Evolutionary conservation across 1,140 invertebrate genomes (phyloP).

Genomic region (Drosophila arizonae): DNA sequence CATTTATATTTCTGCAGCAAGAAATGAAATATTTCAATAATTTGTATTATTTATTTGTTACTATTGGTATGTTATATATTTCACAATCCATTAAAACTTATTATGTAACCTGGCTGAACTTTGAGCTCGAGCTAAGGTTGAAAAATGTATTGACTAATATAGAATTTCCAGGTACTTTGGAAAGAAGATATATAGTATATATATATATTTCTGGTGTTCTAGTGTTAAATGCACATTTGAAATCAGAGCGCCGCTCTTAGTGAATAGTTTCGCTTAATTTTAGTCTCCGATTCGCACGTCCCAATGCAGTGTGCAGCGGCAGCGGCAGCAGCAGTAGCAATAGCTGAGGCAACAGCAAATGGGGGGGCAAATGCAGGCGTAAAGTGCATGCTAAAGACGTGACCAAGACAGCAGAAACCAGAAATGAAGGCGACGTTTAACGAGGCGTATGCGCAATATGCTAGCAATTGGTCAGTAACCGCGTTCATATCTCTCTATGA

Average conservation of each 20-base stretch:
- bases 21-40: too few relatives aligned
- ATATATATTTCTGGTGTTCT: too few relatives aligned
- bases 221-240: background rate
- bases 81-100: too few relatives aligned
- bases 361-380: conserved; percentile 32
- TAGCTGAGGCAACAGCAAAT: conserved; percentile 29
- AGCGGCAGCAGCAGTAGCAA: background rate
- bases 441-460: conserved; percentile 66
- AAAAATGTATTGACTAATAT: too few relatives aligned
- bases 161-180: too few relatives aligned
- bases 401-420: conserved; percentile 59
- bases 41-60: too few relatives aligned
- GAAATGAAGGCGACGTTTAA: conserved; percentile 38
- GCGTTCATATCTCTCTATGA: conserved; percentile 26
- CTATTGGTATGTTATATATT: too few relatives aligned
- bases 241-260: conserved; percentile 18
- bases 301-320: conserved; percentile 22
- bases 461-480: conserved; percentile 26
- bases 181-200: background rate
- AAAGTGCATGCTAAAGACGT: conserved; percentile 71
- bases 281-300: conserved; percentile 40
- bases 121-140: too few relatives aligned
- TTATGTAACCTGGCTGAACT: too few relatives aligned
- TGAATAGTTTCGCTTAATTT: conserved; percentile 24
- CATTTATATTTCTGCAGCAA: too few relatives aligned